Conservation (phyloP, 2,888 invertebrate species). For the Tipula unca region DNA sequence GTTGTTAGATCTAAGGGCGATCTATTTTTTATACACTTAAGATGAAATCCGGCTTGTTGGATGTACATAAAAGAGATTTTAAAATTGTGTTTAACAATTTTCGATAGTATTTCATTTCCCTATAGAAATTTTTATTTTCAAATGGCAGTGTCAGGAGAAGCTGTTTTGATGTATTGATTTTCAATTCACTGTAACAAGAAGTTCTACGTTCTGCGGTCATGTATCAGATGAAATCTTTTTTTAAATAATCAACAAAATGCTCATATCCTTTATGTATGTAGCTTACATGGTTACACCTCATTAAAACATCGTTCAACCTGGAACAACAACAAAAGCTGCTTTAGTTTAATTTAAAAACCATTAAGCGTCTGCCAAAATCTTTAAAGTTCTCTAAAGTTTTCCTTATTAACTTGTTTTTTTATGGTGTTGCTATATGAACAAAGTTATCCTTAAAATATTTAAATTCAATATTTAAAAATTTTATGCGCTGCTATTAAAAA, state of each 20-base stretch:
- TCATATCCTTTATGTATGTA: neutral
- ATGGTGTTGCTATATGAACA: neutral
- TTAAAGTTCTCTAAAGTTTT: neutral
- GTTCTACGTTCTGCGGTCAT: no score
- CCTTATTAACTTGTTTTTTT: neutral
- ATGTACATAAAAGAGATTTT: no score
- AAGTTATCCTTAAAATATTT: neutral
- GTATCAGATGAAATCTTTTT: no score
- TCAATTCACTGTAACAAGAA: no score
- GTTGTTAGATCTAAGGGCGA: no score
- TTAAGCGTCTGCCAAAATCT: neutral
- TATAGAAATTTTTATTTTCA: no score
- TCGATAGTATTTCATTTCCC: no score
- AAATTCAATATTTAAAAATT: neutral
- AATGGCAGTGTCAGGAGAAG: no score
- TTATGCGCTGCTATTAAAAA: neutral
- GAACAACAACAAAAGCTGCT: neutral
- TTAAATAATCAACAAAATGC: neutral
- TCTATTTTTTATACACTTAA: no score
- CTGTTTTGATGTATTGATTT: no score
- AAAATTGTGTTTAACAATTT: no score
- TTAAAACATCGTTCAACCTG: neutral
- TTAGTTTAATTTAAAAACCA: neutral
- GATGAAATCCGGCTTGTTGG: no score
- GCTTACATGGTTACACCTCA: neutral